A percentile compares a stretch with the other conserved stretches of the same genome.
Evolutionary conservation across 2,888 invertebrate genomes (phyloP).

Genomic region (Diarsia rubi): DNA sequence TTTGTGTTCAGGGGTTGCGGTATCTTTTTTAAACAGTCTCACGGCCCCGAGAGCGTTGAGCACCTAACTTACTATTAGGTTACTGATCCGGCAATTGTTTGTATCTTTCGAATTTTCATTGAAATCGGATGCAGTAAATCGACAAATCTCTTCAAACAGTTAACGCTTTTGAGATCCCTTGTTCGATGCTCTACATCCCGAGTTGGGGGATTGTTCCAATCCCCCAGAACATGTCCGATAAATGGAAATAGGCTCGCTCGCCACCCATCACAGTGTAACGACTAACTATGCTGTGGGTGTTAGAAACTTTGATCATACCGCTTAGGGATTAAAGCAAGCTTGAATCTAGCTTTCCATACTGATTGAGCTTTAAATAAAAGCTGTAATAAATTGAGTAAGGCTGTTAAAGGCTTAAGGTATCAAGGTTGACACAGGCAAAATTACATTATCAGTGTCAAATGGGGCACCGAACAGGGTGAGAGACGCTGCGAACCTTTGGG

Average conservation of each 20-base stretch:
- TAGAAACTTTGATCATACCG: slow-evolving; percentile 24
- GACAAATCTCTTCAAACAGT: not conserved
- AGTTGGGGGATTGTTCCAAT: slow-evolving; percentile 38
- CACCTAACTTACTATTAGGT: too few species aligned
- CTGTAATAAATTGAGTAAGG: not conserved
- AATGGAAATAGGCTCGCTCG: slow-evolving; percentile 52
- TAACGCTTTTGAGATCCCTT: slow-evolving; percentile 1
- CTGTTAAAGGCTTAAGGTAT: slow-evolving; percentile 6
- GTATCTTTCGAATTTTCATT: not conserved
- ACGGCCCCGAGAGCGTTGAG: too few species aligned
- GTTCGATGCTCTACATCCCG: slow-evolving; percentile 28
- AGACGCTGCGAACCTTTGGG: not conserved
- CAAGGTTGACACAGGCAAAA: slow-evolving; percentile 25
- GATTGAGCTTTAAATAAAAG: slow-evolving; percentile 13
- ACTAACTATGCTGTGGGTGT: slow-evolving; percentile 18
- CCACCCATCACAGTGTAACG: slow-evolving; percentile 32
- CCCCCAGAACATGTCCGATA: slow-evolving; percentile 46
- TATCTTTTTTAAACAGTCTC: too few species aligned
- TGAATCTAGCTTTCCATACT: not conserved
- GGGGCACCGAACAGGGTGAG: not conserved
- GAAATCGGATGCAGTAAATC: not conserved
- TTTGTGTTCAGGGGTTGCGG: too few species aligned
- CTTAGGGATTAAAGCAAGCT: slow-evolving; percentile 13
- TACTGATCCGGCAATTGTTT: not conserved
- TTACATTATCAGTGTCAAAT: slow-evolving; percentile 16